Percentiles rank a stretch among this genome's conserved stretches.
Conservation (phyloP, 2,888 invertebrate species). For the Scaptomyza cyrtandrae region DNA sequence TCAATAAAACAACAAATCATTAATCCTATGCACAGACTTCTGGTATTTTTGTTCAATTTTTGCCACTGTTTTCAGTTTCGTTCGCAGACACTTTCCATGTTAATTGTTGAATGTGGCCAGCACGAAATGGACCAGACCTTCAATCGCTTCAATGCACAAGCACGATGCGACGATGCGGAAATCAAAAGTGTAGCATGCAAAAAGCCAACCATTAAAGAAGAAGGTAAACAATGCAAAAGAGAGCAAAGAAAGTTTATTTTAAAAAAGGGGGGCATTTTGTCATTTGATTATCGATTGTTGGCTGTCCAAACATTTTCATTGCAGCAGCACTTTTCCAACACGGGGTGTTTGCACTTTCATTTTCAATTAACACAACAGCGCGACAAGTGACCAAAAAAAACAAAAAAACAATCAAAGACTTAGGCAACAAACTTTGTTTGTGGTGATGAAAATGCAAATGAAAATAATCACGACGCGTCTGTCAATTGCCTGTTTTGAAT, state of each 20-base stretch:
- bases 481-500: conserved; percentile 51
- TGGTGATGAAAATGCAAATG: conserved; percentile 37
- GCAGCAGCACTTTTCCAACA: conserved; percentile 46
- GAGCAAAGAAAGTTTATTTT: conserved; percentile 45
- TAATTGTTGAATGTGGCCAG: conserved; percentile 63
- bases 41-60: conserved; percentile 6
- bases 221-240: conserved; percentile 17
- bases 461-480: conserved; percentile 25
- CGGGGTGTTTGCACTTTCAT: conserved; percentile 70
- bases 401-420: conserved; percentile 37
- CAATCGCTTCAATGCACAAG: conserved; percentile 35
- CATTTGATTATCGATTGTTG: conserved; percentile 61
- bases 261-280: conserved; percentile 29
- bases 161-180: conserved; percentile 68
- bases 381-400: conserved; percentile 43
- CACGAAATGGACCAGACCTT: conserved; percentile 36
- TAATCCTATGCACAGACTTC: background rate
- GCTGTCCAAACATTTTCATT: conserved; percentile 55
- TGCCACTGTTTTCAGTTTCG: conserved; percentile 48
- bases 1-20: background rate
- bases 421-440: conserved; percentile 40
- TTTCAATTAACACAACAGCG: conserved; percentile 65
- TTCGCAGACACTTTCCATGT: conserved; percentile 59
- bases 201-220: conserved; percentile 12
- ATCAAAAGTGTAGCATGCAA: conserved; percentile 64